Percentiles rank a stretch among this genome's conserved stretches.
These are phyloP conservation scores for Acromyrmex echinatior DNA, from an alignment of 1,140 invertebrate genomes.

Conservation along the genomic window DNA sequence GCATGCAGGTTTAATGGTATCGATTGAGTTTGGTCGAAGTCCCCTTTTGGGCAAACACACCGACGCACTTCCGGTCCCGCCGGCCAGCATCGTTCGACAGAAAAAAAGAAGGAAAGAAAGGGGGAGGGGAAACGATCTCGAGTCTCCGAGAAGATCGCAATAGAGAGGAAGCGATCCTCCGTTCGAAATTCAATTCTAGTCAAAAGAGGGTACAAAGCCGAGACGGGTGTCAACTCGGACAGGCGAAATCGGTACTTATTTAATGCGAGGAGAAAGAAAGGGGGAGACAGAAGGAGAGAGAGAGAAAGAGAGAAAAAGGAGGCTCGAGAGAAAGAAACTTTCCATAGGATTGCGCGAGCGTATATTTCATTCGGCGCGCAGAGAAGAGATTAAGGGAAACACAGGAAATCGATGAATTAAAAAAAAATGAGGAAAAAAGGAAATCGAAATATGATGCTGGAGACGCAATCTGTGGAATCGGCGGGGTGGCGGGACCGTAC, in stretches of 20 bases:
- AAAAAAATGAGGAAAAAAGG: neutral
- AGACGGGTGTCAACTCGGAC: conserved; percentile 68
- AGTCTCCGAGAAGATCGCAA: conserved; percentile 41
- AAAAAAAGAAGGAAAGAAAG: conserved; percentile 33
- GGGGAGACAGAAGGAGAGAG: conserved; percentile 28
- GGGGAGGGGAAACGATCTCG: conserved; percentile 24
- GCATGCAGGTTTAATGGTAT: conserved; percentile 82
- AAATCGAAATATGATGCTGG: neutral
- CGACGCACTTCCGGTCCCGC: conserved; percentile 84
- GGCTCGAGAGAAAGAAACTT: conserved; percentile 16
- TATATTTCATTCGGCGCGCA: conserved; percentile 16
- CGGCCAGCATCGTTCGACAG: conserved; percentile 61
- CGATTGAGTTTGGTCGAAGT: conserved; percentile 86
- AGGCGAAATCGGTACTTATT: conserved; percentile 85
- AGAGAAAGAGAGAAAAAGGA: conserved; percentile 16
- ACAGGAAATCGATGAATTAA: conserved; percentile 26
- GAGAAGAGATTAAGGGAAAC: neutral
- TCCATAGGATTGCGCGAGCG: conserved; percentile 33
- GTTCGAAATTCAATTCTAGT: conserved; percentile 86
- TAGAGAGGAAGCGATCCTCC: conserved; percentile 45
- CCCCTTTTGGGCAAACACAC: conserved; percentile 87
- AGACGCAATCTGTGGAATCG: conserved; percentile 63
- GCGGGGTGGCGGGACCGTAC: conserved; percentile 77
- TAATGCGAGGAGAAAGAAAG: conserved; percentile 68
- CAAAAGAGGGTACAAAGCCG: conserved; percentile 86